These are phyloP conservation scores for Fissipunctia ypsillon DNA, from an alignment of 2,888 invertebrate species.

Conservation along the genomic window DNA sequence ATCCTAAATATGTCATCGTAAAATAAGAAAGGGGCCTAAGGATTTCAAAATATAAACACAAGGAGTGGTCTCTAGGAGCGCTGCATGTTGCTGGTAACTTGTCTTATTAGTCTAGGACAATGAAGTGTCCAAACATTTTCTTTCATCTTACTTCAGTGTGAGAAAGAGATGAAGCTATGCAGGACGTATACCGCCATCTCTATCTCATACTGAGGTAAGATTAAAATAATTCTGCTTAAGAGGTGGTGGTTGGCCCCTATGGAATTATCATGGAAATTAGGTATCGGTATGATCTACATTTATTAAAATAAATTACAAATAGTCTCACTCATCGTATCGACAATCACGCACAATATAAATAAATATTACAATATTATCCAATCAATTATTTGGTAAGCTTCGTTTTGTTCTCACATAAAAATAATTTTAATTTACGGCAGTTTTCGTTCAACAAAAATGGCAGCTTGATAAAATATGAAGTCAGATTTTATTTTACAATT, in stretches of 20 bases:
- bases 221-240: no score
- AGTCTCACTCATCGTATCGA: conserved; percentile 67
- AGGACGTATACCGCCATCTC: no score
- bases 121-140: background rate
- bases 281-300: conserved; percentile 68
- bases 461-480: background rate
- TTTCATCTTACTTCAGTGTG: no score
- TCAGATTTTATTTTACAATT: background rate
- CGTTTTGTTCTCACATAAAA: background rate
- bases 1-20: no score
- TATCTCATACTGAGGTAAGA: no score
- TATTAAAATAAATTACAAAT: conserved; percentile 73
- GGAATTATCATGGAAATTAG: background rate
- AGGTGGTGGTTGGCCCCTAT: no score
- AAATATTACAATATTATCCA: conserved; percentile 14
- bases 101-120: background rate
- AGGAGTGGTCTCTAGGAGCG: no score
- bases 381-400: conserved; percentile 46
- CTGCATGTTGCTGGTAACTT: no score
- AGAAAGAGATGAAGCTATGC: no score
- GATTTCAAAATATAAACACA: no score
- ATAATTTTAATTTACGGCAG: background rate
- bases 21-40: no score
- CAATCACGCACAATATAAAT: conserved; percentile 31
- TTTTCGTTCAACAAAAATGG: background rate